phyloP scores from a whole-genome alignment of 1,140 invertebrate genomes.

The Varroa destructor region DNA sequence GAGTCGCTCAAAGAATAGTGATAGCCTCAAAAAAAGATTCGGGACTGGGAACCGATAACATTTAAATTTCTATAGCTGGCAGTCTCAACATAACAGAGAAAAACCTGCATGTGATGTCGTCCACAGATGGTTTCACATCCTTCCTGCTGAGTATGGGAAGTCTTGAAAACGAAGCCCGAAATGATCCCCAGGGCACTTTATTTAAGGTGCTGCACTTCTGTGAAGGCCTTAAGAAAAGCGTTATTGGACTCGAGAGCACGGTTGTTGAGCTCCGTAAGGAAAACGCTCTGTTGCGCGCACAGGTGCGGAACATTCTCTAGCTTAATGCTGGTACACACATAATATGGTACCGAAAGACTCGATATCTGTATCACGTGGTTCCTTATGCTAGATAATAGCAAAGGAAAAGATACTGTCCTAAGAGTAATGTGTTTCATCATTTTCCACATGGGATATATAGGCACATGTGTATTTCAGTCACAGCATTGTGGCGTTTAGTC shows the following conservation, averaged over 20 bases:
- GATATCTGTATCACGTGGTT: no score
- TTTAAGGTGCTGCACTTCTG: slow-evolving; percentile 9
- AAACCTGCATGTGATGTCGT: background rate
- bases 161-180: background rate
- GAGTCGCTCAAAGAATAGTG: no score
- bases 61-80: no score
- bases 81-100: no score
- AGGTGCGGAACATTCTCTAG: background rate
- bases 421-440: no score
- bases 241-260: background rate
- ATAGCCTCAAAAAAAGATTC: no score
- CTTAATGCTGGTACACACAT: background rate
- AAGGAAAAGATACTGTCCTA: no score
- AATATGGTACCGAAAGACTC: background rate
- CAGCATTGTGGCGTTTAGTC: no score
- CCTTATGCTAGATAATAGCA: no score
- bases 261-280: slow-evolving; percentile 7
- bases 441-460: no score
- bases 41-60: no score
- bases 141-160: slow-evolving; percentile 24
- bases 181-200: background rate
- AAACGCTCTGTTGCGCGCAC: background rate
- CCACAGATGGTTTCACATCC: slow-evolving; percentile 11
- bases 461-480: no score
- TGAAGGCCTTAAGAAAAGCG: slow-evolving; percentile 4